Base-by-base conservation (phyloP, 2,888 invertebrate species). In the Metalampra italica region DNA sequence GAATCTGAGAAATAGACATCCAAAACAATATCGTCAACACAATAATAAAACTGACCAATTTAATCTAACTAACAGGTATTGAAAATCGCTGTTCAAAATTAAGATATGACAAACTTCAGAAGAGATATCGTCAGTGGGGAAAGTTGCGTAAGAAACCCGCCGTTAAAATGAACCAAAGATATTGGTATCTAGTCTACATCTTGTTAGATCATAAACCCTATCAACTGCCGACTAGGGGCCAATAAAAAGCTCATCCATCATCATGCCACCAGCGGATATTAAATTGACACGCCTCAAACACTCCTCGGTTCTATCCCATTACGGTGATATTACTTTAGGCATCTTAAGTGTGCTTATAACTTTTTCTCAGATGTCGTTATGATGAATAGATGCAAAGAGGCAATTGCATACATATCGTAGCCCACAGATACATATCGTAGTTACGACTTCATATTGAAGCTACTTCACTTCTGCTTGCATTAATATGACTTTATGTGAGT, bases 281-380 rank as follows among this genome's bases (percentile, higher is more conserved):
- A 81, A 79, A 81, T 82, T 75, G 86, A 84, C 85, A 81, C 85
- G 83, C 82, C 84, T 79, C 64, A 59, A 65, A 68, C 75, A 74
- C 77, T 74, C 75, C 75, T 62, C 64, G 62, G 71, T 72, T 72
- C 74, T 66, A 70, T 75, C 66, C 67, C 74, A 77, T 82, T 78
- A 77, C 68, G 56, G 50, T 59, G 62, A 62, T 72, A 69, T 71
- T 71, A 71, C 68, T 62, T 59, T 60, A 63, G 29, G 9, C 37
- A 47, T 36, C 32, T 12, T 15, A 13, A 38, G 38, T 32, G 11
- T 12, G 36, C 29, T 47, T 29, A 45, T 45, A 30, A 37, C 40
- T 49, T 46, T 45, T 43, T 45, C 41, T 29, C 9, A 40, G 29
- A 47, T 12, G 15, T 39, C 15, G n/a, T 45, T 41, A 46, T 38